Evolutionary conservation across 2,888 invertebrate genomes (phyloP), one percentile per base, ranked within the genome.

Genomic region (Bimastos eiseni): DNA sequence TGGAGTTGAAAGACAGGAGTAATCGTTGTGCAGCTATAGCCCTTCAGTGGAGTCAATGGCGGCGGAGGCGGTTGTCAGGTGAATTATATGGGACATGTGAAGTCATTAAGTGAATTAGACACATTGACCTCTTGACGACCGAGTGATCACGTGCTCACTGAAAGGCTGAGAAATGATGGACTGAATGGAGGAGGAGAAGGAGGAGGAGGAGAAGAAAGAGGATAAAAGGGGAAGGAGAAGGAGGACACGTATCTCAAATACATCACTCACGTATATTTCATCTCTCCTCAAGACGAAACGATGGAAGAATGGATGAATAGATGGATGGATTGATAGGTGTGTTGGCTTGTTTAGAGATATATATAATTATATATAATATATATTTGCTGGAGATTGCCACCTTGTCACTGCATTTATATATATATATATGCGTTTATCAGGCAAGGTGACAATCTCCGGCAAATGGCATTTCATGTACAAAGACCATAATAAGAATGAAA

Each of bases 71-170:
- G 70, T 70, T 70, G 70, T 70, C 70, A n/a, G 3, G 70, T 70
- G n/a, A 70, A 70, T 70, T 70, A 70, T 70, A 70, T 8, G n/a
- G n/a, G 70, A 17, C 70, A 70, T 11, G 70, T 13, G 70, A 70
- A 70, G 70, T 70, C 70, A 70, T 70, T 70, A 70, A 70, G 70
- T n/a, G 70, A 70, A 70, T 70, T 70, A 70, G 70, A 70, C 30
- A 70, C 70, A n/a, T 70, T 70, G n/a, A 70, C 70, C 70, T n/a
- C 8, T 8, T n/a, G 70, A 70, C 70, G 70, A 70, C 70, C 30
- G 70, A 70, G 30, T 70, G 70, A 70, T n/a, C 70, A n/a, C 8
- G 11, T 70, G 70, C 30, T 70, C 70, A n/a, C 70, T 70, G 70
- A 70, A 30, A 30, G 30, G 70, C 17, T 70, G 70, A 86, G 86